Percentiles rank a stretch among this genome's conserved stretches.
These are phyloP conservation scores for Myotis pilosus DNA, from an alignment of 2,797 vertebrate species.

Conservation along the genomic window DNA sequence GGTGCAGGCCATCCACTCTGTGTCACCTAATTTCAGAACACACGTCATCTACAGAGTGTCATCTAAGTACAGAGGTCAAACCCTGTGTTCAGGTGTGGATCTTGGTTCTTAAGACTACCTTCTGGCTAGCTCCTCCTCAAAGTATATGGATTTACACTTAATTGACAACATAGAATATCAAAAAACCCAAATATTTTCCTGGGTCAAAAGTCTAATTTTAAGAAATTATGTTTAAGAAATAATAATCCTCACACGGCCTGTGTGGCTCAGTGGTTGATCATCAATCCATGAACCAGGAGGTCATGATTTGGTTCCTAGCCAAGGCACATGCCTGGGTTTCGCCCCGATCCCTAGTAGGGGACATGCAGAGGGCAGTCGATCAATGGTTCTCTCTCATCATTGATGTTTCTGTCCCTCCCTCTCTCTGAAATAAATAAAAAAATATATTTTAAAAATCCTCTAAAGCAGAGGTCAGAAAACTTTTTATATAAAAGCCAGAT, in stretches of 20 bases:
- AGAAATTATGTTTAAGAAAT: constrained; percentile 27
- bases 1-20: not conserved
- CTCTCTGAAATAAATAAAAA: no score
- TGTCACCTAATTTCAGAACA: not conserved
- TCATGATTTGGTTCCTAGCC: no score
- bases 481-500: no score
- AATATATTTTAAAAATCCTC: no score
- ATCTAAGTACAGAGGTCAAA: not conserved
- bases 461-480: no score
- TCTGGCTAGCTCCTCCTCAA: not conserved
- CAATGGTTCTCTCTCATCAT: no score
- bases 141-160: not conserved
- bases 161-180: not conserved
- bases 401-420: no score
- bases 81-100: not conserved
- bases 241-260: not conserved
- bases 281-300: no score
- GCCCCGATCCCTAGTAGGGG: no score
- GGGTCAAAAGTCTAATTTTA: not conserved
- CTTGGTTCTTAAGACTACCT: not conserved
- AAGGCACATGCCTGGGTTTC: no score
- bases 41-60: not conserved
- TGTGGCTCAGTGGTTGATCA: no score
- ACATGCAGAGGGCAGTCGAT: no score
- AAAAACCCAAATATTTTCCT: not conserved